These are phyloP conservation scores for Hippocampus zosterae DNA, from an alignment of 2,113 vertebrate species.

Conservation along the genomic window DNA sequence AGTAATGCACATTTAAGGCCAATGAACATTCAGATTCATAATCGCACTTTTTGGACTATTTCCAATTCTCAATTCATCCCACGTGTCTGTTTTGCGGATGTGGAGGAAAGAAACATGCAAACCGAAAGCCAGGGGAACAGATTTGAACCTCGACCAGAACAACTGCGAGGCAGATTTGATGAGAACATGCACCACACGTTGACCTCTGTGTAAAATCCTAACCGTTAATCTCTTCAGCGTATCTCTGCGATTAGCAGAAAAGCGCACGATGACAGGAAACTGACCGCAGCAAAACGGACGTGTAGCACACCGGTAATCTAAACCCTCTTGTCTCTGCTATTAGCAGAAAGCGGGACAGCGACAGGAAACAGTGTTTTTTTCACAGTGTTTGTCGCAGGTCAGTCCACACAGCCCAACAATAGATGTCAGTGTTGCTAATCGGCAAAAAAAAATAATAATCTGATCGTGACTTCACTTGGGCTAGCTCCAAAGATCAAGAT, in stretches of 20 bases:
- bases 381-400: background rate
- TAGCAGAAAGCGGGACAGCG: background rate
- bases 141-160: background rate
- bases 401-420: background rate
- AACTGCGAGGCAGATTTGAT: background rate
- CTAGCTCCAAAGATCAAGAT: background rate
- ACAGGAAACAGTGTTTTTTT: background rate
- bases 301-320: background rate
- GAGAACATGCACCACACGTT: background rate
- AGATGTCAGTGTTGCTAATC: background rate
- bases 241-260: background rate
- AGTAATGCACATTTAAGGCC: no score
- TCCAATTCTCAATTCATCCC: no score
- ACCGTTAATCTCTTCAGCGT: background rate
- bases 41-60: no score
- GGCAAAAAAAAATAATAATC: background rate
- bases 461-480: background rate
- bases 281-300: background rate
- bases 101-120: no score
- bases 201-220: background rate
- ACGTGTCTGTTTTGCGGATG: no score
- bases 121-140: background rate
- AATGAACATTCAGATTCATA: no score
- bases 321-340: background rate
- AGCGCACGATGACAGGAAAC: background rate